Percentiles rank a stretch among this genome's conserved stretches.
These are phyloP conservation scores for Stichopus chloronotus DNA, from an alignment of 35 echinoderm and acorn worm species.

Conservation along the genomic window DNA sequence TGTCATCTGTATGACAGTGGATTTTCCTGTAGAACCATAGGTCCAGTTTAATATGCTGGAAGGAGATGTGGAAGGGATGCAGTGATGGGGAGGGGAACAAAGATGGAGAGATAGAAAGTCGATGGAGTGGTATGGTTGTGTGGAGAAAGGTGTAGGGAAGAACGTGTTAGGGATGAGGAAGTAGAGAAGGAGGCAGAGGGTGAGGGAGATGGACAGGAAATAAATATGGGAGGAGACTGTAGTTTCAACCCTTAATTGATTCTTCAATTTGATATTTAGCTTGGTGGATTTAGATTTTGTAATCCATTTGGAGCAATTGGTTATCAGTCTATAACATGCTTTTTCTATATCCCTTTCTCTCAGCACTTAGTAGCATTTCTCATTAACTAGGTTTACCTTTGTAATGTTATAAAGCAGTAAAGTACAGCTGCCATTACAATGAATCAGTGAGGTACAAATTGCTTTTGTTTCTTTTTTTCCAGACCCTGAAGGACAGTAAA, in stretches of 20 bases:
- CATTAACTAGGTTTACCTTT: too few species aligned
- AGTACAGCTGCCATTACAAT: not conserved
- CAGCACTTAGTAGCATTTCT: too few species aligned
- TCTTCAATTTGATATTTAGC: too few species aligned
- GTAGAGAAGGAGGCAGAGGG: too few species aligned
- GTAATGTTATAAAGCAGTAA: too few species aligned
- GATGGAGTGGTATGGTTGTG: not conserved
- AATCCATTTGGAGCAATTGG: too few species aligned
- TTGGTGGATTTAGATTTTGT: too few species aligned
- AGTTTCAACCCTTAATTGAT: too few species aligned
- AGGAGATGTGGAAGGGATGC: not conserved
- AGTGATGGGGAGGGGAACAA: not conserved
- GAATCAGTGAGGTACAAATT: not conserved
- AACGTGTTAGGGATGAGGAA: not conserved
- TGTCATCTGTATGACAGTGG: not conserved
- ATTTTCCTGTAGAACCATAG: not conserved
- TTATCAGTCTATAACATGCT: too few species aligned
- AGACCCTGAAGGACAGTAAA: not conserved
- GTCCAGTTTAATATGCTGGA: not conserved
- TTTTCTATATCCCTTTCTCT: too few species aligned
- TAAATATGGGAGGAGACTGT: too few species aligned
- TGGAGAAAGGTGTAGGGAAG: not conserved
- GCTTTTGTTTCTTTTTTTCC: not conserved
- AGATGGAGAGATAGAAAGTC: not conserved
- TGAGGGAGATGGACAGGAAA: too few species aligned